Conservation (phyloP, 2,797 vertebrate species). For the Decapterus maruadsi region DNA sequence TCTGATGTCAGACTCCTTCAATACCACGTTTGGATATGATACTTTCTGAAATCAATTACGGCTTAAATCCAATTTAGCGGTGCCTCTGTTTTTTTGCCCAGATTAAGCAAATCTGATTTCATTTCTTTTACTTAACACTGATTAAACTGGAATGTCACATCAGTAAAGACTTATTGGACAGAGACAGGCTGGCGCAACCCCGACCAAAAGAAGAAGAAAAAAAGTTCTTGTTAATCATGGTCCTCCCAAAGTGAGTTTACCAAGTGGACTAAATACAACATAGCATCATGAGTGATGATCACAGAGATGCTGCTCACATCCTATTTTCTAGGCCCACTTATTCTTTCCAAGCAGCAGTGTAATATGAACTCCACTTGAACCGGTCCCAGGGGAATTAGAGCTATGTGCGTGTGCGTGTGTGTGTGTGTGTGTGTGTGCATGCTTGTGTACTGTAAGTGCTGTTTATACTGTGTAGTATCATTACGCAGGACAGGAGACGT, state of each 20-base stretch:
- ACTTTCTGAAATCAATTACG: constrained; percentile 37
- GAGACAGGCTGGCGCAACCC: constrained; percentile 7
- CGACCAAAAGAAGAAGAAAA: constrained; percentile 7
- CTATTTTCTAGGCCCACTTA: constrained; percentile 36
- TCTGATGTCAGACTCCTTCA: constrained; percentile 15
- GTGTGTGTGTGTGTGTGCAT: neutral
- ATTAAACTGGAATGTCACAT: constrained; percentile 20
- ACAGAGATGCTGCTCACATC: constrained; percentile 41
- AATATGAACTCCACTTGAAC: constrained; percentile 74
- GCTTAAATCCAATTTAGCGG: constrained; percentile 20
- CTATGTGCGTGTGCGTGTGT: too few relatives aligned
- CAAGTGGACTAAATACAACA: constrained; percentile 28
- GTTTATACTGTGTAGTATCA: constrained; percentile 31
- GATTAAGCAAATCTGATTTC: constrained; percentile 11
- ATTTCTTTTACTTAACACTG: constrained; percentile 20
- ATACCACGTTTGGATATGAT: constrained; percentile 5
- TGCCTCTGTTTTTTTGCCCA: constrained; percentile 10
- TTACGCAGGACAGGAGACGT: neutral
- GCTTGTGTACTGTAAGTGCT: constrained; percentile 25
- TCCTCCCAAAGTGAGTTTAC: constrained; percentile 32
- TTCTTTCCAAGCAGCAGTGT: constrained; percentile 19
- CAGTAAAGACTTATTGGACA: neutral
- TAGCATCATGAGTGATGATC: constrained; percentile 31
- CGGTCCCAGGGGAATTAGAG: constrained; percentile 6
- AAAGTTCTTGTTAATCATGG: constrained; percentile 11